Evolutionary conservation across 2,888 invertebrate species (phyloP).

Genomic region (Phalera bucephala): DNA sequence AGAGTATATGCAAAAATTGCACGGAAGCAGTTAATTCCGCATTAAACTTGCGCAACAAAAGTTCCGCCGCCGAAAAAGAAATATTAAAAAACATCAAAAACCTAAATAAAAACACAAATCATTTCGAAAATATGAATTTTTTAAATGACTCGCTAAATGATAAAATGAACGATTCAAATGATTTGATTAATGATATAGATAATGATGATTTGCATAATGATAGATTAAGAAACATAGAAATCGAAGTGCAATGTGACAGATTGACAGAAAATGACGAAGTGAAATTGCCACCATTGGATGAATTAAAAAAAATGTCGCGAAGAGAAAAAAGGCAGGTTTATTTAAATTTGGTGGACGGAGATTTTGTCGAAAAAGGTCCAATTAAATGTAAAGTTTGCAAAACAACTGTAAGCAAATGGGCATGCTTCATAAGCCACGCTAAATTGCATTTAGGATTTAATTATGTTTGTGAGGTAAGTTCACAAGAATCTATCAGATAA

Average conservation of each 20-base stretch:
- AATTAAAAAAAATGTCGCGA: slow-evolving; percentile 14
- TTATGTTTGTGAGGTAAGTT: slow-evolving; percentile 41
- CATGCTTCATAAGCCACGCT: slow-evolving; percentile 38
- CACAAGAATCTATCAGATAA: no score
- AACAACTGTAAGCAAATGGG: slow-evolving; percentile 35
- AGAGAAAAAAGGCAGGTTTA: slow-evolving; percentile 26
- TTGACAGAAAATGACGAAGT: slow-evolving; percentile 9
- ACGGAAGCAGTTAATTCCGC: slow-evolving; percentile 11
- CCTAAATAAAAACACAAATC: slow-evolving; percentile 5
- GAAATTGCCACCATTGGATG: slow-evolving; percentile 8
- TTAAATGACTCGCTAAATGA: not conserved
- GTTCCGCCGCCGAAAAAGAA: slow-evolving; percentile 6
- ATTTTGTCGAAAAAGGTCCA: slow-evolving; percentile 26
- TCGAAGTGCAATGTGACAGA: slow-evolving; percentile 14
- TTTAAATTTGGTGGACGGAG: slow-evolving; percentile 35
- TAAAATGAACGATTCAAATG: not conserved
- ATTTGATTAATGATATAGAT: slow-evolving; percentile 1
- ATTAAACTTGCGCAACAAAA: slow-evolving; percentile 8
- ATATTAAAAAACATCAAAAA: slow-evolving; percentile 3
- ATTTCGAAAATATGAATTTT: no score
- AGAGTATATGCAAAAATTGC: slow-evolving; percentile 17
- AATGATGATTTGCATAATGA: slow-evolving; percentile 4
- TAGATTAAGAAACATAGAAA: slow-evolving; percentile 5
- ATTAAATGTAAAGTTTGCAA: slow-evolving; percentile 40
- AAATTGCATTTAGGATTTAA: slow-evolving; percentile 45